Conservation (phyloP, 2,113 vertebrate genomes). For the Nothoprocta pentlandii region DNA sequence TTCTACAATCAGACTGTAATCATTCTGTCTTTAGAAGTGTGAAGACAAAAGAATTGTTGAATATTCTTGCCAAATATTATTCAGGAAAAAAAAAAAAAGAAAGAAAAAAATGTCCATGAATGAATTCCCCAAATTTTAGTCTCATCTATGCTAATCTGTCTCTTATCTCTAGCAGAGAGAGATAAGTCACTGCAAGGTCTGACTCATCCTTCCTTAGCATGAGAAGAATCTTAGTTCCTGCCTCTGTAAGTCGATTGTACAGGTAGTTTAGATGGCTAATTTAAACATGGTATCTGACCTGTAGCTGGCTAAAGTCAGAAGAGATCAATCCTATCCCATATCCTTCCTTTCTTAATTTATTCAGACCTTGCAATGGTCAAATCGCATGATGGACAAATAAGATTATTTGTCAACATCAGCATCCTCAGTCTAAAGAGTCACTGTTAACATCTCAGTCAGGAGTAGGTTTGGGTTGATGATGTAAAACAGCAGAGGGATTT, state of each 20-base stretch:
- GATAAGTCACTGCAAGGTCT: background rate
- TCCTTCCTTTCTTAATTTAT: background rate
- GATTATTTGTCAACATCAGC: background rate
- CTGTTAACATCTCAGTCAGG: background rate
- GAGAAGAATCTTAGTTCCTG: background rate
- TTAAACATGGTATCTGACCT: background rate
- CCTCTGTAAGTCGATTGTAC: background rate
- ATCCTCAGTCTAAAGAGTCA: background rate
- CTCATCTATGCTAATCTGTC: background rate
- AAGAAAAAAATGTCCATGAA: background rate
- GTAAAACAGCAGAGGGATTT: background rate
- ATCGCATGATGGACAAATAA: background rate
- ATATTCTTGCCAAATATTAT: fast-evolving
- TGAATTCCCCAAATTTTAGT: background rate
- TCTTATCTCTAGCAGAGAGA: background rate
- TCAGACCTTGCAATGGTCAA: background rate
- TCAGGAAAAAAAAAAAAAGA: background rate
- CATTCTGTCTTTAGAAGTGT: background rate
- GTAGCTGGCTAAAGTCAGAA: background rate
- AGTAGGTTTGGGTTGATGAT: background rate
- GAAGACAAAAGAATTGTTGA: background rate
- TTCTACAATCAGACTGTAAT: background rate
- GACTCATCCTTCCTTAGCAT: background rate
- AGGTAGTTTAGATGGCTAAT: background rate
- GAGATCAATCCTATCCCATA: background rate